phyloP scores from a whole-genome alignment of 1,140 invertebrate species.

The Trichonephila clavata region DNA sequence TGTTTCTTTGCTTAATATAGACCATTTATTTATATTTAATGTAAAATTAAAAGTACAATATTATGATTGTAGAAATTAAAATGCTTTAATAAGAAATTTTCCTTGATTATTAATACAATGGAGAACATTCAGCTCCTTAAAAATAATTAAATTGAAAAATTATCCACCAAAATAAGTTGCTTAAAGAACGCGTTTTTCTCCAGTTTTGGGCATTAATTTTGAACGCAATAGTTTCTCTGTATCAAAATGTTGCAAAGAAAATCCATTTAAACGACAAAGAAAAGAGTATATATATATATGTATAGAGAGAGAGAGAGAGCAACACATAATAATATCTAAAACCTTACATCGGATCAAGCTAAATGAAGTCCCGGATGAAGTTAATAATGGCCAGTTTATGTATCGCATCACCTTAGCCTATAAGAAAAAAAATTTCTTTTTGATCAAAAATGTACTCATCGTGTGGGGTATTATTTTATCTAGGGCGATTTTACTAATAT shows the following conservation, averaged over 20 bases:
- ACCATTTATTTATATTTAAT: no score
- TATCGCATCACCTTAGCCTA: conserved; percentile 10
- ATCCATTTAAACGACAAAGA: neutral
- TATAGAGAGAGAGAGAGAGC: neutral
- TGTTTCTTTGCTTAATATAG: no score
- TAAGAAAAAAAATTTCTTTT: neutral
- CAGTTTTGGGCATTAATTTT: no score
- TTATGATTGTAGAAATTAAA: no score
- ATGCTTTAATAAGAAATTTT: no score
- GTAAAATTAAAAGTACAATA: no score
- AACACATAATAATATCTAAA: neutral
- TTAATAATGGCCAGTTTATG: conserved; percentile 8
- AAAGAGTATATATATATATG: neutral
- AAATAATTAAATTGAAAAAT: no score
- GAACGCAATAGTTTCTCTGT: no score
- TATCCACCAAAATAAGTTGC: no score
- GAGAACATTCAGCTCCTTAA: no score
- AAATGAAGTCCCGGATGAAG: neutral
- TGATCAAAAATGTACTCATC: conserved; percentile 25
- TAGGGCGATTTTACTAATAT: neutral
- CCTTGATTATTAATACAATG: no score
- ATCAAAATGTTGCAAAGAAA: neutral
- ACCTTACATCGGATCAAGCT: neutral
- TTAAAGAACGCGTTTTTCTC: no score
- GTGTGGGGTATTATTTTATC: conserved; percentile 45